phyloP scores from a whole-genome alignment of 2,797 vertebrate genomes.

The Miichthys miiuy region DNA sequence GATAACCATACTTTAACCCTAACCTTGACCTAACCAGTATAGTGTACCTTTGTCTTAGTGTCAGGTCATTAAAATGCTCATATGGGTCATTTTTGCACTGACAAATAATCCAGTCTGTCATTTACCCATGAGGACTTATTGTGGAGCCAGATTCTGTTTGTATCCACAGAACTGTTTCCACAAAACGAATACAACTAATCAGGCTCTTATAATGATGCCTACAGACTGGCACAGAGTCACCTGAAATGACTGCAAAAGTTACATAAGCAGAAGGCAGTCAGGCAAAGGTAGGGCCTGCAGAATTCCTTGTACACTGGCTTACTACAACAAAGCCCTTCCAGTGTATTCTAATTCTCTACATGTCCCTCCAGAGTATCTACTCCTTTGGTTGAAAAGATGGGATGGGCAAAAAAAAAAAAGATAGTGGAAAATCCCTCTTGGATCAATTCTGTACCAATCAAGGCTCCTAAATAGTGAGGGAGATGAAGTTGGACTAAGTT shows the following conservation, averaged over 20 bases:
- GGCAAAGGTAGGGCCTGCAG: conserved; percentile 36
- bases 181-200: conserved; percentile 13
- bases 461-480: conserved; percentile 56
- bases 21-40: neutral
- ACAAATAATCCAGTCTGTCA: neutral
- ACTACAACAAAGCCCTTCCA: conserved; percentile 63
- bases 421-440: conserved; percentile 67
- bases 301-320: conserved; percentile 55
- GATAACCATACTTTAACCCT: neutral
- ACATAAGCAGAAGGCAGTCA: conserved; percentile 44
- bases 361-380: conserved; percentile 53
- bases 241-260: conserved; percentile 49
- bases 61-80: conserved; percentile 6
- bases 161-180: neutral
- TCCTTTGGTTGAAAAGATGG: conserved; percentile 59
- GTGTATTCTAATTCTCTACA: conserved; percentile 64
- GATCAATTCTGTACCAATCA: conserved; percentile 75
- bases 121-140: neutral
- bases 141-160: neutral
- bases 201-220: conserved; percentile 8
- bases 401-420: conserved; percentile 47
- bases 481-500: conserved; percentile 63
- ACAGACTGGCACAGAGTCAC: conserved; percentile 10
- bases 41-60: neutral
- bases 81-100: neutral